A percentile compares a stretch with the other conserved stretches of the same genome.
Conservation (phyloP, 2,888 invertebrate genomes). For the Lithophane socia region DNA sequence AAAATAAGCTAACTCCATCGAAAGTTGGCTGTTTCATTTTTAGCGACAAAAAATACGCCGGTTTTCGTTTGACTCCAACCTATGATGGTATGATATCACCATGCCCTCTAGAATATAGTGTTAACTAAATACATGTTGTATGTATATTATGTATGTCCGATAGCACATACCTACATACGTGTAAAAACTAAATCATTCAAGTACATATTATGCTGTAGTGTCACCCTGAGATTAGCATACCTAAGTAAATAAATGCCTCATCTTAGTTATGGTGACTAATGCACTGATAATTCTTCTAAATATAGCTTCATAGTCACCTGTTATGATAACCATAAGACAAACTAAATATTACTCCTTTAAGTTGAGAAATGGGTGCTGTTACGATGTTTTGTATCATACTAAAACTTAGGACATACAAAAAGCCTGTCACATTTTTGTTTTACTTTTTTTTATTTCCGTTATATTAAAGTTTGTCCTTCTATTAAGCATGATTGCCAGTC, state of each 20-base stretch:
- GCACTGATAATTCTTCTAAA: constrained; percentile 14
- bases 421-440: not conserved
- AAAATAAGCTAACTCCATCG: not conserved
- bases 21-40: not conserved
- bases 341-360: not conserved
- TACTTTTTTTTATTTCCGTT: not conserved
- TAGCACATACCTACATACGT: constrained; percentile 24
- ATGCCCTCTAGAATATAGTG: constrained; percentile 48
- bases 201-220: not conserved
- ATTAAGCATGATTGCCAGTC: no score
- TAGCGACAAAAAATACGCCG: constrained; percentile 12
- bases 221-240: constrained; percentile 22
- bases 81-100: constrained; percentile 43
- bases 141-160: constrained; percentile 15
- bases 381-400: not conserved
- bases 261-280: constrained; percentile 34
- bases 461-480: not conserved
- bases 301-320: constrained; percentile 33
- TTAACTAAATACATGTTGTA: constrained; percentile 29
- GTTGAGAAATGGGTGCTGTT: not conserved
- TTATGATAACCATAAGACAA: not conserved
- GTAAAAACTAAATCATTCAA: constrained; percentile 16
- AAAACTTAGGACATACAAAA: not conserved
- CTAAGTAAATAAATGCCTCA: constrained; percentile 22
- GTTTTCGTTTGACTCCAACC: not conserved